Conservation (phyloP, 2,888 invertebrate genomes). For the Xiphydria camelus region DNA sequence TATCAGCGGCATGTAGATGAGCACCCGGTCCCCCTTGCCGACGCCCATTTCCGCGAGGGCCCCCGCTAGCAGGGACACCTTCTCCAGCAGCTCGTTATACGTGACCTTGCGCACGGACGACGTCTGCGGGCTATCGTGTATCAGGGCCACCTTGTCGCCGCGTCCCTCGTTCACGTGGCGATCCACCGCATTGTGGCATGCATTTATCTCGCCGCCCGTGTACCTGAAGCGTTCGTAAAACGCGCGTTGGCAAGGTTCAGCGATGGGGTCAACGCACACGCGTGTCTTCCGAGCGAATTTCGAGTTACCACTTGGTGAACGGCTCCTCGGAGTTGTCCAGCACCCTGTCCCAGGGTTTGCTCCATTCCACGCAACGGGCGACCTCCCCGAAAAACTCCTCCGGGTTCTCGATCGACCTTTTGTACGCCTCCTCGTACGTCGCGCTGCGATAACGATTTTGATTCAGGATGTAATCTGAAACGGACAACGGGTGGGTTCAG, state of each 20-base stretch:
- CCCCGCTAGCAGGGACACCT: constrained; percentile 80
- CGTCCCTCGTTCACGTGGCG: constrained; percentile 81
- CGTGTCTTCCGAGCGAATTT: not conserved
- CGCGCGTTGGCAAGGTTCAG: not conserved
- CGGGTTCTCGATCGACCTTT: constrained; percentile 74
- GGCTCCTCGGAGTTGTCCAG: constrained; percentile 82
- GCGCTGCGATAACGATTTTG: constrained; percentile 42
- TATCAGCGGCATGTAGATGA: constrained; percentile 94
- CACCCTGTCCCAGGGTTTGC: constrained; percentile 81
- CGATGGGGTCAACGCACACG: not conserved
- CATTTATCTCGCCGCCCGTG: constrained; percentile 88
- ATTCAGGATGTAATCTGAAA: constrained; percentile 45
- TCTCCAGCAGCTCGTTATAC: constrained; percentile 78
- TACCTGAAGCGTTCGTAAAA: too few relatives aligned
- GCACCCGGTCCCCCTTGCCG: constrained; percentile 77
- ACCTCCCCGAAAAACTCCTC: constrained; percentile 86
- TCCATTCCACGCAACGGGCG: constrained; percentile 78
- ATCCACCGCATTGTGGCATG: constrained; percentile 91
- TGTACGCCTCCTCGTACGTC: constrained; percentile 67
- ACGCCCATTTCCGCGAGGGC: constrained; percentile 79
- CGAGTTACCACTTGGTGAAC: constrained; percentile 82
- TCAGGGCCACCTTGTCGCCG: constrained; percentile 79
- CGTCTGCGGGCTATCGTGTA: constrained; percentile 90
- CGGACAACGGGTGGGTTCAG: too few relatives aligned
- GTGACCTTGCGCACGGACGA: constrained; percentile 76